A percentile compares a stretch with the other conserved stretches of the same genome.
Conservation (phyloP, 1,140 invertebrate genomes). For the Brachionus angularis region DNA sequence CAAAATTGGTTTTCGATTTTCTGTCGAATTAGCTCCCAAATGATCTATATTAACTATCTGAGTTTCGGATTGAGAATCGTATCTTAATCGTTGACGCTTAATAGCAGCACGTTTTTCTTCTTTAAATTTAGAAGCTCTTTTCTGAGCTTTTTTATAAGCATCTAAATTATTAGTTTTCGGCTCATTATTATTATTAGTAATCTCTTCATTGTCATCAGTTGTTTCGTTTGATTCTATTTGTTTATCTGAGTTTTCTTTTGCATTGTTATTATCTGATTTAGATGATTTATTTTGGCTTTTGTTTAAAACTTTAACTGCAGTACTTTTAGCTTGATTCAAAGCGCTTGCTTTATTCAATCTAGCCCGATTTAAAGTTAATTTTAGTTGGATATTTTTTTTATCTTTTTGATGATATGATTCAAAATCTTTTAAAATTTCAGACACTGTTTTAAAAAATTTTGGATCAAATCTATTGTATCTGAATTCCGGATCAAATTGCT, state of each 20-base stretch:
- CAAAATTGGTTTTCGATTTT: conserved; percentile 65
- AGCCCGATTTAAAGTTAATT: neutral
- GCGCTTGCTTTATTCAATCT: neutral
- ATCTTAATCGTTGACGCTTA: conserved; percentile 37
- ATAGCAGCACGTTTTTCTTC: conserved; percentile 44
- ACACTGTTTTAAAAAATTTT: conserved; percentile 29
- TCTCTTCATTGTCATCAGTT: conserved; percentile 7
- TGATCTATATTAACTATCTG: conserved; percentile 35
- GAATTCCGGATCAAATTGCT: conserved; percentile 7
- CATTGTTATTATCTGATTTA: neutral
- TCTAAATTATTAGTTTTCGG: conserved; percentile 49
- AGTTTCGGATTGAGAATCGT: neutral
- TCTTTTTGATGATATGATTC: conserved; percentile 25
- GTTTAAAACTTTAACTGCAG: conserved; percentile 20
- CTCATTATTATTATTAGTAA: conserved; percentile 48
- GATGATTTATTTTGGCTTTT: conserved; percentile 26
- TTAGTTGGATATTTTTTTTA: conserved; percentile 33
- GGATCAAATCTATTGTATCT: conserved; percentile 31
- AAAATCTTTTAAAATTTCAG: conserved; percentile 37
- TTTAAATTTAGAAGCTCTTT: conserved; percentile 48
- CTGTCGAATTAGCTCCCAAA: conserved; percentile 35
- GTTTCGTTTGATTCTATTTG: neutral
- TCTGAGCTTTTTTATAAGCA: conserved; percentile 47
- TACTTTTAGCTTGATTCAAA: conserved; percentile 5
- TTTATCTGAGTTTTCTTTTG: neutral